These are phyloP conservation scores for Nephrotoma flavescens DNA, from an alignment of 2,888 invertebrate genomes.

Conservation along the genomic window DNA sequence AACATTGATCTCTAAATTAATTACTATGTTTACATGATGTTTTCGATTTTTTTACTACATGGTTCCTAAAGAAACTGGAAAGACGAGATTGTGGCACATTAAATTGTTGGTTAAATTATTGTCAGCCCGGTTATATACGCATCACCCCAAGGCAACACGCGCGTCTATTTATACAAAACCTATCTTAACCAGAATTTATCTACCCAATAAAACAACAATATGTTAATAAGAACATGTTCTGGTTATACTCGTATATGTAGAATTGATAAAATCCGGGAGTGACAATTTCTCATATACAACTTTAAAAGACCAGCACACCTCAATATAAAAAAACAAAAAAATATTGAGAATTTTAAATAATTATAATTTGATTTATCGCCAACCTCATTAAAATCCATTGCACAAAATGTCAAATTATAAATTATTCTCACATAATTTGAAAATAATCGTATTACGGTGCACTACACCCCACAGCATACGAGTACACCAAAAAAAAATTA, in stretches of 20 bases:
- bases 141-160: not conserved
- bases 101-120: not conserved
- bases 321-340: not conserved
- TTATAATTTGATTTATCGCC: not conserved
- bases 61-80: not conserved
- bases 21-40: no score
- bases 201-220: not conserved
- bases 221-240: not conserved
- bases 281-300: not conserved
- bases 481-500: not conserved
- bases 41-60: not conserved
- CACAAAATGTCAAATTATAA: not conserved
- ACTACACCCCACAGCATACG: not conserved
- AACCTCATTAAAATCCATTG: not conserved
- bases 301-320: not conserved
- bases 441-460: not conserved
- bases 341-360: not conserved
- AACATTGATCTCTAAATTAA: no score
- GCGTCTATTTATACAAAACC: not conserved
- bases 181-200: not conserved
- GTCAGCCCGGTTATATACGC: not conserved
- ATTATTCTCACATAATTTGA: not conserved
- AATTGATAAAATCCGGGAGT: not conserved
- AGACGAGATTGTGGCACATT: not conserved
- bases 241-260: not conserved